Conservation (phyloP, 2,113 vertebrate genomes). For the Telmatochromis sp. region DNA sequence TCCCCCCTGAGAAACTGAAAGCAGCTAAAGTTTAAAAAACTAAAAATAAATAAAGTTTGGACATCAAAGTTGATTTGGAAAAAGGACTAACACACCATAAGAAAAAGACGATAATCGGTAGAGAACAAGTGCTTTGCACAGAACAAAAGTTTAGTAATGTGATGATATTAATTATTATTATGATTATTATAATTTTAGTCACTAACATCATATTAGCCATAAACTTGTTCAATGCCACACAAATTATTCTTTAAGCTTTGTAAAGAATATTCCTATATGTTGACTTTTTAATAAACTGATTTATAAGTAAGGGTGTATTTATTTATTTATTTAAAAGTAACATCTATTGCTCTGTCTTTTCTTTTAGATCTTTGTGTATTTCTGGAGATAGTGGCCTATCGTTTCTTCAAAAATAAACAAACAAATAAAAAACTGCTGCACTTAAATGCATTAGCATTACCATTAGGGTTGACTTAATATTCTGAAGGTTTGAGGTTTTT, state of each 20-base stretch:
- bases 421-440: neutral
- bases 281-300: neutral
- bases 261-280: neutral
- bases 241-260: neutral
- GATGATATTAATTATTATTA: neutral
- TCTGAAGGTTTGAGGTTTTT: accelerated
- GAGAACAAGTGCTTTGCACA: neutral
- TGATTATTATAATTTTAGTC: neutral
- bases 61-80: neutral
- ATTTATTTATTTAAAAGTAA: neutral
- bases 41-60: neutral
- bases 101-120: neutral
- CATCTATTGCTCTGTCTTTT: neutral
- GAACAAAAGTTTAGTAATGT: neutral
- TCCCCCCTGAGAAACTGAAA: neutral
- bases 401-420: neutral
- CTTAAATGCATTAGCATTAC: neutral
- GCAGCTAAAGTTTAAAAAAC: neutral
- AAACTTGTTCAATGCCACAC: neutral
- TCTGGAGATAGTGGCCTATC: neutral
- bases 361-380: neutral
- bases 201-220: neutral
- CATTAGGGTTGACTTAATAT: neutral
- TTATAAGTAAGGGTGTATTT: neutral
- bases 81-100: neutral